phyloP scores from a whole-genome alignment of 2,797 vertebrate species.

The Mionectes olivaceus region DNA sequence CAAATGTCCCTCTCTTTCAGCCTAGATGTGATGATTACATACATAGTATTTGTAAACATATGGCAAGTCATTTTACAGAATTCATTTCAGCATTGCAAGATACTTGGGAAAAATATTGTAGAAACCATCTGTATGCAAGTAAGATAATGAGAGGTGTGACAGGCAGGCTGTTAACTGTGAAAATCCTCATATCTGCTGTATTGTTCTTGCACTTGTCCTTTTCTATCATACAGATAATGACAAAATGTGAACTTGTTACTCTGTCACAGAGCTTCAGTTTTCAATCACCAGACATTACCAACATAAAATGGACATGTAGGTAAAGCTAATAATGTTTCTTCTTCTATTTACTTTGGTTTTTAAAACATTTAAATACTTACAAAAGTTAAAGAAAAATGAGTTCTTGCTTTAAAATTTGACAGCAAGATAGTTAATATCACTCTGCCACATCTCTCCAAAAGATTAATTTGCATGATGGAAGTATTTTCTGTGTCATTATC shows the following conservation, averaged over 20 bases:
- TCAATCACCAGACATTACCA: neutral
- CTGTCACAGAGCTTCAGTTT: neutral
- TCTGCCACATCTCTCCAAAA: neutral
- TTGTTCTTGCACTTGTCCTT: conserved; percentile 1
- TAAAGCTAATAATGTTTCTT: neutral
- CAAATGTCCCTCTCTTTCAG: neutral
- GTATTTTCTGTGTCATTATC: conserved; percentile 10
- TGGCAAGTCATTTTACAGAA: neutral
- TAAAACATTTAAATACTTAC: neutral
- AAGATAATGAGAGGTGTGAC: conserved; percentile 16
- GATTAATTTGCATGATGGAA: neutral
- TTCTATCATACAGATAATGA: neutral
- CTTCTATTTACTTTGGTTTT: neutral
- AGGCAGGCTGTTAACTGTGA: conserved; percentile 26
- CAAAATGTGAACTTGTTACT: conserved; percentile 15
- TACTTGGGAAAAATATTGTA: neutral
- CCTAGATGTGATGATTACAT: neutral
- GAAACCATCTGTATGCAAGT: conserved; percentile 24
- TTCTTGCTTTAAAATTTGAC: neutral
- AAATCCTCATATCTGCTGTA: neutral
- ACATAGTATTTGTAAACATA: conserved; percentile 26
- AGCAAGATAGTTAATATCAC: neutral
- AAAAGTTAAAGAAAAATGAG: neutral
- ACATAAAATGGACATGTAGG: neutral
- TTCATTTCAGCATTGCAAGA: neutral